These are phyloP conservation scores for Branchinecta lindahli DNA, from an alignment of 1,140 invertebrate genomes.

Conservation along the genomic window DNA sequence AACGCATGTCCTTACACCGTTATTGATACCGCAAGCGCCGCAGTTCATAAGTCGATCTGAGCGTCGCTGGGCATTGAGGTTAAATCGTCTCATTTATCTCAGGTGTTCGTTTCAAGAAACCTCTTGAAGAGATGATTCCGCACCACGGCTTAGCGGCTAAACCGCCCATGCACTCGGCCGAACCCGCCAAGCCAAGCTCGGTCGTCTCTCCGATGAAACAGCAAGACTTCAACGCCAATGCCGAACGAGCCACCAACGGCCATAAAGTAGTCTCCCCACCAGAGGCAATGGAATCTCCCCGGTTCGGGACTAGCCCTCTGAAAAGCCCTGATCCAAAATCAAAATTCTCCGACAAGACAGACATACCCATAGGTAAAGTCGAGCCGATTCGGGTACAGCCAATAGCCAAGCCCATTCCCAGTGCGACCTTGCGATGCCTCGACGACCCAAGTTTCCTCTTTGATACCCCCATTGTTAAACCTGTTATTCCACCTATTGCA, in stretches of 20 bases:
- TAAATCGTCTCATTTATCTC: not conserved
- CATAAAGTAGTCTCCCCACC: not conserved
- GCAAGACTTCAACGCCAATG: not conserved
- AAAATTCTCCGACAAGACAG: not conserved
- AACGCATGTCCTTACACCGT: no score
- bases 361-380: not conserved
- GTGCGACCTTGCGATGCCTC: constrained; percentile 36
- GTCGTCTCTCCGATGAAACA: not conserved
- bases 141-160: not conserved
- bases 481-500: constrained; percentile 16
- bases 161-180: not conserved
- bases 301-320: not conserved
- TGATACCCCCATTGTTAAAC: constrained; percentile 25
- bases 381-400: constrained; percentile 23
- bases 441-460: constrained; percentile 40
- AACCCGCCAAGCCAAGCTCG: not conserved
- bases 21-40: no score
- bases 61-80: no score
- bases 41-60: no score
- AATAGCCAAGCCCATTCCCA: constrained; percentile 31
- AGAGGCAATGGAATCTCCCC: not conserved
- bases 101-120: constrained; percentile 9
- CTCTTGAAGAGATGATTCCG: constrained; percentile 1
- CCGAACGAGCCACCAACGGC: not conserved
- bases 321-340: not conserved